Conservation (phyloP, 2,797 vertebrate genomes). For the Pseudochirops cupreus region DNA sequence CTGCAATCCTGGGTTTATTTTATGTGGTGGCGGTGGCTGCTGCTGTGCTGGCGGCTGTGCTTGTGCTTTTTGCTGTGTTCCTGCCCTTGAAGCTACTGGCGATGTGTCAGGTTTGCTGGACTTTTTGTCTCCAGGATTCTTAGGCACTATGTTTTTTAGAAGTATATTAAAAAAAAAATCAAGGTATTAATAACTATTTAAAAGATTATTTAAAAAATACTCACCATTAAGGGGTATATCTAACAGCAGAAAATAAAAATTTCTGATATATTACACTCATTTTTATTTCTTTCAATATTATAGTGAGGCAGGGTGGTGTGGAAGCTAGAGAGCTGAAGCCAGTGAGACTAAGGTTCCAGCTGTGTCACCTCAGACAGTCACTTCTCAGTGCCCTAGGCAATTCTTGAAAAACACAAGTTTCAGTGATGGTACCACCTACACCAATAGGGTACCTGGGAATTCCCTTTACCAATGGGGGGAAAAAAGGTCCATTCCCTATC, state of each 20-base stretch:
- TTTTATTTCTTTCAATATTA: neutral
- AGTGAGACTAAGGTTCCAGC: neutral
- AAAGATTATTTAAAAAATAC: neutral
- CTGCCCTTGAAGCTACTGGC: conserved; percentile 94
- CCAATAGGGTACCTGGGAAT: neutral
- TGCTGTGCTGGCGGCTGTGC: conserved; percentile 81
- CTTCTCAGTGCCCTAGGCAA: neutral
- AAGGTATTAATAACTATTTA: conserved; percentile 46
- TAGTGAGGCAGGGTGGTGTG: neutral
- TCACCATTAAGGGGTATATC: neutral
- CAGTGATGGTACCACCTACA: neutral
- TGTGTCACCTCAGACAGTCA: neutral
- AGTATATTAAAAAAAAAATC: conserved; percentile 62
- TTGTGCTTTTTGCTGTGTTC: conserved; percentile 92
- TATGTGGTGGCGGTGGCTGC: conserved; percentile 85
- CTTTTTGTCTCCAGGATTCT: conserved; percentile 93
- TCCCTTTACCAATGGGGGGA: neutral
- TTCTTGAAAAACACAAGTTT: neutral
- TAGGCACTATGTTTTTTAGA: conserved; percentile 90
- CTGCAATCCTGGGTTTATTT: conserved; percentile 93
- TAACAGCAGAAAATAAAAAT: neutral
- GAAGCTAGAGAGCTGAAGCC: neutral
- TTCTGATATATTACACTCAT: neutral
- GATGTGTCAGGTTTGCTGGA: conserved; percentile 95
- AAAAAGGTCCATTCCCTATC: neutral